Base-by-base conservation (phyloP, 2,113 vertebrate species). In the Abramis brama region DNA sequence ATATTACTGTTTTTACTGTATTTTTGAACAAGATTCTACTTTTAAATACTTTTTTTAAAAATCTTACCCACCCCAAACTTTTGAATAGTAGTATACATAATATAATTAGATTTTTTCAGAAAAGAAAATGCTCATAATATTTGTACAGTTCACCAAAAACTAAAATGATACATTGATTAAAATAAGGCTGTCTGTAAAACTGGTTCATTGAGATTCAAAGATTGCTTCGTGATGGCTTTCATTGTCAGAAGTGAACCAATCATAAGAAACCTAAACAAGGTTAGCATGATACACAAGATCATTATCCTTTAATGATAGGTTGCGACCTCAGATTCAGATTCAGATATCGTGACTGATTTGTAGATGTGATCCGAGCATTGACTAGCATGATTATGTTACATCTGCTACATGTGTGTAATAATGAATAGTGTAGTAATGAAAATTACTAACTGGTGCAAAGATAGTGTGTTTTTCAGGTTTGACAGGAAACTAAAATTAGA, bases 391-490 rank as follows among this genome's bases (percentile, higher is more conserved):
- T 33, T 78, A 57, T 23, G 19, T 30, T 36, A 2, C 0, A 57
- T 78, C 9, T 57, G 75, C 39, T 78, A 23, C 52, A 1, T 21
- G 8, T 59, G 77, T 79, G 27, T 33, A 33, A 33, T 33, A 33
- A 33, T 33, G 33, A 33, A 33, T 33, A 33, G 33, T 33, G 33
- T 33, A 4, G 33, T 33, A 33, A 33, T 79, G 70, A 87, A 83
- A 90, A 86, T 78, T 81, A 81, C 80, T 36, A 79, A 84, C 39
- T 75, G 91, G 55, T 74, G 25, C 30, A 39, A 27, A 86, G 86
- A 86, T 86, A 87, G 1, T 83, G 68, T 80, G 70, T 88, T 94
- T 94, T 91, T 92, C 62, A 83, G 47, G 59, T 87, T 62, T 70
- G 60, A 78, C 80, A 30, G 57, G 39, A 30, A 45, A 62, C 68